These are phyloP conservation scores for Neodon shergylaensis DNA, from an alignment of 2,113 vertebrate species.

Conservation along the genomic window DNA sequence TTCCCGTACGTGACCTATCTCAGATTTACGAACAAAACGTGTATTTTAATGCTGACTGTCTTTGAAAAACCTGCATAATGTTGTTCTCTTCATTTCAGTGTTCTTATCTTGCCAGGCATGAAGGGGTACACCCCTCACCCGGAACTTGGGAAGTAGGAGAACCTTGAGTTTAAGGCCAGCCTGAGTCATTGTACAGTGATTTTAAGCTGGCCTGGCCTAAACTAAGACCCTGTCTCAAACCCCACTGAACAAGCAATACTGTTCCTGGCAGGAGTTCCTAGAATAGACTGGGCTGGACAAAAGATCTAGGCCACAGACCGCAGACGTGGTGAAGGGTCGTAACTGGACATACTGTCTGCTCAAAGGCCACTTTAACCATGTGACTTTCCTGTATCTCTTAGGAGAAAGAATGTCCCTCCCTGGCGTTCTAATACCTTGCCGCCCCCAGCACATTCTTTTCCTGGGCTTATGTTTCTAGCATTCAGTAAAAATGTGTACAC, in stretches of 20 bases:
- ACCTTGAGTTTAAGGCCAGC: neutral
- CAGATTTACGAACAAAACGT: slow-evolving; percentile 26
- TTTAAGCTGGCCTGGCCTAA: neutral
- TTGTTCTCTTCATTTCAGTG: neutral
- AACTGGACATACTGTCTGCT: neutral
- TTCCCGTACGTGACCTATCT: neutral
- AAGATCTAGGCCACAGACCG: neutral
- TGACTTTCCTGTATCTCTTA: neutral
- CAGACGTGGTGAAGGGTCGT: neutral
- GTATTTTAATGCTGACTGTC: slow-evolving; percentile 25
- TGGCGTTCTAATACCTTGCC: neutral
- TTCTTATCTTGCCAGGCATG: neutral
- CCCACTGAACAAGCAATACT: neutral
- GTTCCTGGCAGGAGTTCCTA: neutral
- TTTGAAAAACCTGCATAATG: neutral
- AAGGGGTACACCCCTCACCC: neutral
- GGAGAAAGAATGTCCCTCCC: neutral
- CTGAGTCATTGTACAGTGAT: neutral
- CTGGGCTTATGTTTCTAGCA: neutral
- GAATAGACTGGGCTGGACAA: neutral
- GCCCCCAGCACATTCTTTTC: neutral
- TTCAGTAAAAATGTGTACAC: neutral
- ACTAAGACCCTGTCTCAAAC: neutral
- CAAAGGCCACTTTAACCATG: neutral
- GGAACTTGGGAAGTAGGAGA: neutral